phyloP scores from a whole-genome alignment of 2,113 vertebrate species.

The Mus pahari region DNA sequence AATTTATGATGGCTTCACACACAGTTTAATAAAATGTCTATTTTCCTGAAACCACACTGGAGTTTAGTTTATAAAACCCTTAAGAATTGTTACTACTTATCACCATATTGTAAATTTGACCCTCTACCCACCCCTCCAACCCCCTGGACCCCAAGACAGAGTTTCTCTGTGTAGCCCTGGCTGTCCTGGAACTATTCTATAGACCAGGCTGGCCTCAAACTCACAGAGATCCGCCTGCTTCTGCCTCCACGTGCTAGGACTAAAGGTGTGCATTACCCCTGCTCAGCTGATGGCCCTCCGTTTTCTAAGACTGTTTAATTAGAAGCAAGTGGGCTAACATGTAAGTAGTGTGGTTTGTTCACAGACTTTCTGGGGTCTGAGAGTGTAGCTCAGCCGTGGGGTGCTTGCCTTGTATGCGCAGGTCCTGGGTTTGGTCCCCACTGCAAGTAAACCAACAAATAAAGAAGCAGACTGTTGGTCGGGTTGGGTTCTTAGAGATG shows the following conservation, averaged over 20 bases:
- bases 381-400: background rate
- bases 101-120: background rate
- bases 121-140: background rate
- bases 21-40: background rate
- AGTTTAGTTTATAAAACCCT: background rate
- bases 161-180: background rate
- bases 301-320: conserved; percentile 45
- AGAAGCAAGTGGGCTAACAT: background rate
- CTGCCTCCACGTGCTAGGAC: background rate
- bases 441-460: background rate
- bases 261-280: background rate
- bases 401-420: background rate
- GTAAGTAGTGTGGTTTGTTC: conserved; percentile 32
- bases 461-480: background rate
- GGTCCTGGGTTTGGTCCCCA: background rate
- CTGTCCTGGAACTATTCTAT: background rate
- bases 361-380: background rate
- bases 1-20: background rate
- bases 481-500: background rate
- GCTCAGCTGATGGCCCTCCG: background rate
- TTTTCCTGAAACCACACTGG: conserved; percentile 12
- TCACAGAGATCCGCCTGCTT: background rate
- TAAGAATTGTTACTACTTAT: background rate
- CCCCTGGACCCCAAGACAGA: no score
- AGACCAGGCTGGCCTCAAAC: background rate